Evolutionary conservation across 2,888 invertebrate genomes (phyloP).

Genomic region (Priocnemis perturbator): DNA sequence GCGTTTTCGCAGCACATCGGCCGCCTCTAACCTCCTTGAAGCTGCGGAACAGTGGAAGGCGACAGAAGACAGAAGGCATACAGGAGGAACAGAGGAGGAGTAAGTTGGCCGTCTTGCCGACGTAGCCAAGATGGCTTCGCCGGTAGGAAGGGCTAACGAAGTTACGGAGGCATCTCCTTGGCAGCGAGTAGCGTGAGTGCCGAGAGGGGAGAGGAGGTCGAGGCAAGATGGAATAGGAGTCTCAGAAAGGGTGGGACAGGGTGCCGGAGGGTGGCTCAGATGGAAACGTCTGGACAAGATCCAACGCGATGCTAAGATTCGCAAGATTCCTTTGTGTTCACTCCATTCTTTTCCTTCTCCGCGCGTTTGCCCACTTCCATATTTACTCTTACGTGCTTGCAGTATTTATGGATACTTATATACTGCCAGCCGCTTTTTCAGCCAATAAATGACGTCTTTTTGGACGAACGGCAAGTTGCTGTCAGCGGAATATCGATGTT

Average conservation of each 20-base stretch:
- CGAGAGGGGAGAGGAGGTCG: constrained; percentile 37
- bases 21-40: not conserved
- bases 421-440: no score
- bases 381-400: no score
- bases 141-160: constrained; percentile 69
- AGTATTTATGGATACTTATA: no score
- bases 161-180: constrained; percentile 70
- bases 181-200: constrained; percentile 11
- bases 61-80: no score
- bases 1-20: not conserved
- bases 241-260: constrained; percentile 13
- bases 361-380: no score
- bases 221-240: constrained; percentile 36
- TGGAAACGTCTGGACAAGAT: constrained; percentile 63
- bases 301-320: constrained; percentile 36
- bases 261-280: constrained; percentile 3
- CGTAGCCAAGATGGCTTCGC: constrained; percentile 73
- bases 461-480: no score
- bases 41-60: not conserved
- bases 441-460: no score
- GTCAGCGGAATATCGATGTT: no score
- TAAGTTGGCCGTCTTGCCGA: not conserved
- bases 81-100: no score
- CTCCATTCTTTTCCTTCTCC: constrained; percentile 8
- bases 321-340: constrained; percentile 28